These are phyloP conservation scores for Sialia sialis DNA, from an alignment of 2,113 vertebrate genomes.

Conservation along the genomic window DNA sequence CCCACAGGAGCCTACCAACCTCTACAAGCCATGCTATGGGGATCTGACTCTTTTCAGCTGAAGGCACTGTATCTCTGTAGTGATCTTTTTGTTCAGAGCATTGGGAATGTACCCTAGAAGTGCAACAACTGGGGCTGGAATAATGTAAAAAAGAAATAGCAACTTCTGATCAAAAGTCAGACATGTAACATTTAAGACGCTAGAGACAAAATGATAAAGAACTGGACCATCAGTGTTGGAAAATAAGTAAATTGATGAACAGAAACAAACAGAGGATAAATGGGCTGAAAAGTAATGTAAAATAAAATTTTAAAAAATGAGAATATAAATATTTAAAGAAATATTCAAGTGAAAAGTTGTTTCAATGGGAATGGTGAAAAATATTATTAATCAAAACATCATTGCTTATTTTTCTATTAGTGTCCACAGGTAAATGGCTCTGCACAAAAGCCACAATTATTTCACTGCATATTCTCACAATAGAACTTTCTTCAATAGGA, in stretches of 20 bases:
- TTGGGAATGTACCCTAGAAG: constrained; percentile 63
- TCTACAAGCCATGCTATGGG: constrained; percentile 47
- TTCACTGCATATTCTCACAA: constrained; percentile 37
- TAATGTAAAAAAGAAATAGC: constrained; percentile 66
- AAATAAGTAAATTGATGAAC: constrained; percentile 59
- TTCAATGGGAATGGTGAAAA: background rate
- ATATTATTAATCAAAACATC: background rate
- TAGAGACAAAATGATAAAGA: constrained; percentile 57
- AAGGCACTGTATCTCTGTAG: constrained; percentile 65
- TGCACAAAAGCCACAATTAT: background rate
- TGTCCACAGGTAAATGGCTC: background rate
- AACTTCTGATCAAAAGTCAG: constrained; percentile 58
- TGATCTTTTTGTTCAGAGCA: constrained; percentile 74
- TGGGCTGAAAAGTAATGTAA: constrained; percentile 25
- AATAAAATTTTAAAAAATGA: background rate
- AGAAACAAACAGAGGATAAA: background rate
- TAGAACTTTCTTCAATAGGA: background rate
- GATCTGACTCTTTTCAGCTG: constrained; percentile 63
- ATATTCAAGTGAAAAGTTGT: background rate
- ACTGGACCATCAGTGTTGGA: constrained; percentile 9
- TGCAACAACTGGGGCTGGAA: constrained; percentile 66
- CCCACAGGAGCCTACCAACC: constrained; percentile 55
- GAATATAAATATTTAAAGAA: background rate
- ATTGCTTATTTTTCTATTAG: background rate
- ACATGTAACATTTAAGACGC: constrained; percentile 48